A percentile compares a stretch with the other conserved stretches of the same genome.
Conservation (phyloP, 2,797 vertebrate species). For the Pseudochromis fuscus region DNA sequence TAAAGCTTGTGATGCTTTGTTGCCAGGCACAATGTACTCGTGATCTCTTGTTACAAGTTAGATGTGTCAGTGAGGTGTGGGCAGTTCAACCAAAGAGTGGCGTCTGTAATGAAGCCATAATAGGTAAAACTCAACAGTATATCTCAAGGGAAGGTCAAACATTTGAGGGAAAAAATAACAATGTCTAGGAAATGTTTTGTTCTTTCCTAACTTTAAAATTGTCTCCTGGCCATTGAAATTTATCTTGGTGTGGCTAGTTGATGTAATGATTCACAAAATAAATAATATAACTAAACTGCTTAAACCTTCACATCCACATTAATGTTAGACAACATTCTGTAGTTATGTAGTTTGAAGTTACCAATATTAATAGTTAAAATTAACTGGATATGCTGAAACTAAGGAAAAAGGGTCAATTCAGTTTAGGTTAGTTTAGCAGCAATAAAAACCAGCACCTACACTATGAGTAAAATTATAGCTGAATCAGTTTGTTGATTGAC, state of each 20-base stretch:
- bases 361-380: background rate
- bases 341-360: background rate
- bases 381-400: background rate
- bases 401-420: background rate
- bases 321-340: background rate
- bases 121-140: background rate
- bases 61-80: background rate
- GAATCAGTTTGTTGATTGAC: too few relatives aligned
- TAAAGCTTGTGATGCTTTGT: constrained; percentile 14
- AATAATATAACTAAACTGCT: too few relatives aligned
- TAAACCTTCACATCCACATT: background rate
- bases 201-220: background rate
- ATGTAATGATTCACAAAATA: too few relatives aligned
- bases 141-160: background rate
- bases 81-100: background rate
- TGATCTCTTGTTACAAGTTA: background rate
- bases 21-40: background rate
- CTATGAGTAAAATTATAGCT: too few relatives aligned
- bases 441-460: too few relatives aligned
- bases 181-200: background rate
- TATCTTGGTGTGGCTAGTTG: background rate
- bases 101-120: background rate
- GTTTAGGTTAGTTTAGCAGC: background rate
- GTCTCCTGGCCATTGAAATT: background rate
- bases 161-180: background rate